Evolutionary conservation across 2,113 vertebrate species (phyloP).

Genomic region (Thunnus thynnus): DNA sequence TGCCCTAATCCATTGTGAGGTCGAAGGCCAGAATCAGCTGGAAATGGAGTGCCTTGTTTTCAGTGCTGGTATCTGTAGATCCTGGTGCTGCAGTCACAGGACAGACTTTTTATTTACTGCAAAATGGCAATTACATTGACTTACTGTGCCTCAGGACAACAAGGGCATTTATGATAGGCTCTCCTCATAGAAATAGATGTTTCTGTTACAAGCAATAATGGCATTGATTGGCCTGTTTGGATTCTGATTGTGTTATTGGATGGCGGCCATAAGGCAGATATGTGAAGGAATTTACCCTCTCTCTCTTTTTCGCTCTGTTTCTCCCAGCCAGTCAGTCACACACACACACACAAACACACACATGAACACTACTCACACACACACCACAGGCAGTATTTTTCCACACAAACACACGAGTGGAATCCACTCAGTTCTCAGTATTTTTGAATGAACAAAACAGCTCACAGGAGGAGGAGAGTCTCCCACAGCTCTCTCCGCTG

Average conservation of each 20-base stretch:
- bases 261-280: slow-evolving; percentile 34
- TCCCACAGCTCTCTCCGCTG: slow-evolving; percentile 15
- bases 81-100: not conserved
- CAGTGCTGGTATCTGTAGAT: not conserved
- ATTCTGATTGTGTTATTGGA: slow-evolving; percentile 61
- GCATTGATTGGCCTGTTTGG: slow-evolving; percentile 68
- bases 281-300: slow-evolving; percentile 5
- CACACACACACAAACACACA: not conserved
- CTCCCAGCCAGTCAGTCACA: not conserved
- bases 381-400: not conserved
- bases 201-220: slow-evolving; percentile 57
- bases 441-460: slow-evolving; percentile 35
- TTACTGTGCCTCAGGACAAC: slow-evolving; percentile 20
- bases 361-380: not conserved
- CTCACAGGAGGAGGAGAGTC: not conserved
- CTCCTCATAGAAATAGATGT: slow-evolving; percentile 58
- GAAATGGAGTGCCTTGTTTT: not conserved
- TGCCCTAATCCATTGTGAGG: not conserved
- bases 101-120: slow-evolving; percentile 12
- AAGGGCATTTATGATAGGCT: slow-evolving; percentile 22
- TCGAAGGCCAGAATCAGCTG: slow-evolving; percentile 8
- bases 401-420: not conserved
- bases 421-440: not conserved
- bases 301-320: not conserved
- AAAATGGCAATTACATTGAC: slow-evolving; percentile 15